Base-by-base conservation (phyloP, 2,888 invertebrate genomes). In the Suillia variegata region DNA sequence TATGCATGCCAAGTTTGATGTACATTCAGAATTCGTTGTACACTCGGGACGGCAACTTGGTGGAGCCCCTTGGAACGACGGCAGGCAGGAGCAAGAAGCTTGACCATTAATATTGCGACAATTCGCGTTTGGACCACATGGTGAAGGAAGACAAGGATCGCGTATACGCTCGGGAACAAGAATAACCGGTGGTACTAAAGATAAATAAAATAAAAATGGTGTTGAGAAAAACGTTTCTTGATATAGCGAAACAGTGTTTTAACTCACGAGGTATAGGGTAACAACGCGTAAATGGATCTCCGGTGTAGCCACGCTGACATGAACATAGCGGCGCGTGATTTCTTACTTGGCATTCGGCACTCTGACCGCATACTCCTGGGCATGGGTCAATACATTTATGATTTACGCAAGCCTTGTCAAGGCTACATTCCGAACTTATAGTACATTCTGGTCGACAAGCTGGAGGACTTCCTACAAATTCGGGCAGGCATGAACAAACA, bases 1-100 rank as follows among this genome's bases (percentile, higher is more conserved):
- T 52, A 93, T 88, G 73, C 94, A 94, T 48, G 93, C 92, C 69
- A 86, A 82, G 73, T 89, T 88, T 69, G 89, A 88, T 3, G 88
- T 79, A 77, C 94, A 94, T 70, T 93, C 93, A 0, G 90, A 84
- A 74, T 88, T 90, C 24, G 90, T 87, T 2, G 85, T 84, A 74
- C 89, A 90, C 73, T 89, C 89, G 6, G 89, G 89, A 26, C 89
- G 85, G 73, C 90, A 90, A 62, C 86, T 85, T 4, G 90, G 89
- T 26, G 91, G 92, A 52, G 86, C 85, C 18, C 92, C 92, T 58
- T 88, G 86, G 75, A 88, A 91, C 62, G 85, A 85, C 2, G 84
- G 75, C 61, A 86, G 77, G 75, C 90, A 91, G 26, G 85, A 85
- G 67, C 91, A 91, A 8, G 87, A 85, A 13, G 89, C 86, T 68